Conservation (phyloP, 1,140 invertebrate genomes). For the Wiebesia pumilae region DNA sequence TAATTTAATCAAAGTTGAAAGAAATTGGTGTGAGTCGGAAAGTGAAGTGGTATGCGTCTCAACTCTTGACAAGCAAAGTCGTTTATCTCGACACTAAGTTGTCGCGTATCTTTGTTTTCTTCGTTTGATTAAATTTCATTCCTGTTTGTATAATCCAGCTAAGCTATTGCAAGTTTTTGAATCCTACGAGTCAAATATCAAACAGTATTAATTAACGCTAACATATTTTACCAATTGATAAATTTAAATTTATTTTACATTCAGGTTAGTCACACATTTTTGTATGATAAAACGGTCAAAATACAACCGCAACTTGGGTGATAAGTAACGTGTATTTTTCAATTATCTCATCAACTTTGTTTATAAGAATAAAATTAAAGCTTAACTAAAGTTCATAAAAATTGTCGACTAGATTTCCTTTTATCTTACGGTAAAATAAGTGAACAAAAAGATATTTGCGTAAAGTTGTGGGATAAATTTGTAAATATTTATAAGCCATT, state of each 20-base stretch:
- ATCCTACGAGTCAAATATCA: background rate
- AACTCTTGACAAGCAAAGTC: background rate
- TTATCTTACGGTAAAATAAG: no score
- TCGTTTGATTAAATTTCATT: constrained; percentile 5
- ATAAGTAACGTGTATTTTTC: no score
- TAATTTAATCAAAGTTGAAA: background rate
- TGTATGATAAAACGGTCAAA: no score
- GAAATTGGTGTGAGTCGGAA: background rate
- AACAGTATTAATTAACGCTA: background rate
- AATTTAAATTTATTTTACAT: background rate
- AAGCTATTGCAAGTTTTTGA: background rate
- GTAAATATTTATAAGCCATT: no score
- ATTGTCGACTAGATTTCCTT: no score
- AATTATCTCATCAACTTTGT: no score
- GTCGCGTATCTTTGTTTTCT: background rate
- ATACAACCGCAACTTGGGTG: no score
- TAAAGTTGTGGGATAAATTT: no score
- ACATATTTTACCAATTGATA: background rate
- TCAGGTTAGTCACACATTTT: no score
- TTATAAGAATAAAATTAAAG: no score
- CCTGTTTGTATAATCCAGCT: background rate
- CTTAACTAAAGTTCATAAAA: no score
- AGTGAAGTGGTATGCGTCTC: background rate
- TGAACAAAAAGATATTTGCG: no score
- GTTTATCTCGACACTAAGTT: background rate